phyloP scores from a whole-genome alignment of 2,113 vertebrate species.

The Natator depressus region DNA sequence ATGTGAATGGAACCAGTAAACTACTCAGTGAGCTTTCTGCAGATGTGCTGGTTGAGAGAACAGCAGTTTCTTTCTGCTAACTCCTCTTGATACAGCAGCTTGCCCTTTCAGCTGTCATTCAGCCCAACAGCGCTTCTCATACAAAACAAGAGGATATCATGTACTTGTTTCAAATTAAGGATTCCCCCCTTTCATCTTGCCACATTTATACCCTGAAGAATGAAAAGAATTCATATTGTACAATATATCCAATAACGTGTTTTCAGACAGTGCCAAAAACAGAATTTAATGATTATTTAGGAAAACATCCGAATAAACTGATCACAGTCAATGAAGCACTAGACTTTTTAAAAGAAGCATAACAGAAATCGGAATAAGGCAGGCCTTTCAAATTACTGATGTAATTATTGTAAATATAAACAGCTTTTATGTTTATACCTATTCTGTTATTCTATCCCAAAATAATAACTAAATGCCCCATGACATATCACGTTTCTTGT shows the following conservation, averaged over 20 bases:
- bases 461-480: not conserved
- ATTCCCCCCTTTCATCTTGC: slow-evolving; percentile 21
- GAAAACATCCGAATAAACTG: slow-evolving; percentile 23
- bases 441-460: slow-evolving; percentile 2
- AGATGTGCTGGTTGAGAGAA: slow-evolving; percentile 33
- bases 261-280: slow-evolving; percentile 16
- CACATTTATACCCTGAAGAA: not conserved
- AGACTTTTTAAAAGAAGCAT: not conserved
- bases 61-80: slow-evolving; percentile 55
- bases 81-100: slow-evolving; percentile 37
- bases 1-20: not conserved
- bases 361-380: slow-evolving; percentile 6
- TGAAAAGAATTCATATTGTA: slow-evolving; percentile 10
- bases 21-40: slow-evolving; percentile 16
- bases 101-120: slow-evolving; percentile 64
- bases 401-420: not conserved
- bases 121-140: slow-evolving; percentile 46
- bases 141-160: slow-evolving; percentile 54
- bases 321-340: not conserved
- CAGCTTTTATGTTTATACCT: not conserved
- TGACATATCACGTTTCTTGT: not conserved
- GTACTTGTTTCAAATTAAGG: slow-evolving; percentile 24
- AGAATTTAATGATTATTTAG: slow-evolving; percentile 19
- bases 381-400: slow-evolving; percentile 2
- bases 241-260: not conserved